These are phyloP conservation scores for Apantesis nais DNA, from an alignment of 2,888 invertebrate genomes.

Conservation along the genomic window DNA sequence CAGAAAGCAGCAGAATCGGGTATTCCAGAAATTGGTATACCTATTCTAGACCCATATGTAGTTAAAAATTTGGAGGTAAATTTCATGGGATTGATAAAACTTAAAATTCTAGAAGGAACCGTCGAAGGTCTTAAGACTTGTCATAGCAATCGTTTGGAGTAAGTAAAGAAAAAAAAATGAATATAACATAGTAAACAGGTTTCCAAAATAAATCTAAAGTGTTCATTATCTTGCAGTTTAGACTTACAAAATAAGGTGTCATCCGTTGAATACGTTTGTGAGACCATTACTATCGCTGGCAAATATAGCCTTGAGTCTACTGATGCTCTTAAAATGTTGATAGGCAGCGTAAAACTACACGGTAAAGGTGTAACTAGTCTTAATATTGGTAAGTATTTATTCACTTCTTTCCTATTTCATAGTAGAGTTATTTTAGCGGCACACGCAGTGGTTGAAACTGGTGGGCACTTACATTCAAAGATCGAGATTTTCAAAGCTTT, in stretches of 20 bases:
- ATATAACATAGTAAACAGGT: not conserved
- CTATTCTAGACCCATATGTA: slow-evolving; percentile 24
- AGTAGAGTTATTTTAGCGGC: not conserved
- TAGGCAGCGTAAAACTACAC: slow-evolving; percentile 32
- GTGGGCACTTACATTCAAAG: no score
- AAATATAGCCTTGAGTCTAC: slow-evolving; percentile 25
- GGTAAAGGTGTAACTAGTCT: slow-evolving; percentile 30
- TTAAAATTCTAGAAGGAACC: slow-evolving; percentile 17
- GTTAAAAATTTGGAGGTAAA: slow-evolving; percentile 11
- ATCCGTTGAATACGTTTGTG: slow-evolving; percentile 20
- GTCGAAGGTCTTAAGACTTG: slow-evolving; percentile 33
- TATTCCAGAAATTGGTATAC: slow-evolving; percentile 24
- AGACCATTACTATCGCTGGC: slow-evolving; percentile 16
- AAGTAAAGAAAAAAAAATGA: slow-evolving; percentile 16
- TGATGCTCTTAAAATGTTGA: slow-evolving; percentile 22
- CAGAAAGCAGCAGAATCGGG: slow-evolving; percentile 22
- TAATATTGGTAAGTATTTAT: slow-evolving; percentile 22
- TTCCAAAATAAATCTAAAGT: not conserved
- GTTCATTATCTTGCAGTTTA: slow-evolving; percentile 17
- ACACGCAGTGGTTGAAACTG: not conserved
- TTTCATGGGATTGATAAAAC: slow-evolving; percentile 23
- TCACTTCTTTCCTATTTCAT: not conserved
- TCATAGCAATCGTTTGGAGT: slow-evolving; percentile 14
- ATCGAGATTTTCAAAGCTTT: no score
- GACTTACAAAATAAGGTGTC: slow-evolving; percentile 1